Conservation (phyloP, 1,140 invertebrate species). For the Lordiphosa collinella region DNA sequence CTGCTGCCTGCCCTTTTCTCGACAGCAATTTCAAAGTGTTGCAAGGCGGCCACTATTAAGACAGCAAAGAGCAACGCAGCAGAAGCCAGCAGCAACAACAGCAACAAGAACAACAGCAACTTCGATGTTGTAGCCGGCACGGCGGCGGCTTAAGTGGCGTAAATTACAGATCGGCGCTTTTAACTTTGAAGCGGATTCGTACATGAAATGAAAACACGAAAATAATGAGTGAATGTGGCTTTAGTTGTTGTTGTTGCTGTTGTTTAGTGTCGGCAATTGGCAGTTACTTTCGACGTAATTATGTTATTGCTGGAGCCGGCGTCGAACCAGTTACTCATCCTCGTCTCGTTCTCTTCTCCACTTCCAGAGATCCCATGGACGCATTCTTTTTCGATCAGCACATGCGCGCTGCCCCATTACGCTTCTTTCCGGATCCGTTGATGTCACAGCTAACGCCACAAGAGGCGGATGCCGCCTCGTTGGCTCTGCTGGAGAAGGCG, state of each 20-base stretch:
- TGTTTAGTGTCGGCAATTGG: constrained; percentile 68
- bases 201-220: constrained; percentile 80
- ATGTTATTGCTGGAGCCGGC: constrained; percentile 56
- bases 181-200: constrained; percentile 79
- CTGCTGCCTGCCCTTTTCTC: constrained; percentile 38
- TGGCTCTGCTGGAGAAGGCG: constrained; percentile 83
- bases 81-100: constrained; percentile 29
- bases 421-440: constrained; percentile 81
- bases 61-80: constrained; percentile 38
- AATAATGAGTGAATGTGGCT: constrained; percentile 73
- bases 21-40: constrained; percentile 47
- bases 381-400: constrained; percentile 85
- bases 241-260: constrained; percentile 43
- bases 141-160: constrained; percentile 78
- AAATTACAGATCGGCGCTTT: constrained; percentile 79
- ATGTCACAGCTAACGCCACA: constrained; percentile 80
- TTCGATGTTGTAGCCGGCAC: constrained; percentile 65
- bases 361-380: constrained; percentile 83
- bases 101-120: constrained; percentile 31
- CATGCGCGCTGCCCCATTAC: constrained; percentile 83
- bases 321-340: constrained; percentile 18
- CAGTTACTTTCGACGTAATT: constrained; percentile 57
- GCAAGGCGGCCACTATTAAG: constrained; percentile 47
- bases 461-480: constrained; percentile 82
- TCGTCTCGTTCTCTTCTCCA: not conserved